Base-by-base conservation (phyloP, 2,797 vertebrate genomes). In the Myotis planiceps region DNA sequence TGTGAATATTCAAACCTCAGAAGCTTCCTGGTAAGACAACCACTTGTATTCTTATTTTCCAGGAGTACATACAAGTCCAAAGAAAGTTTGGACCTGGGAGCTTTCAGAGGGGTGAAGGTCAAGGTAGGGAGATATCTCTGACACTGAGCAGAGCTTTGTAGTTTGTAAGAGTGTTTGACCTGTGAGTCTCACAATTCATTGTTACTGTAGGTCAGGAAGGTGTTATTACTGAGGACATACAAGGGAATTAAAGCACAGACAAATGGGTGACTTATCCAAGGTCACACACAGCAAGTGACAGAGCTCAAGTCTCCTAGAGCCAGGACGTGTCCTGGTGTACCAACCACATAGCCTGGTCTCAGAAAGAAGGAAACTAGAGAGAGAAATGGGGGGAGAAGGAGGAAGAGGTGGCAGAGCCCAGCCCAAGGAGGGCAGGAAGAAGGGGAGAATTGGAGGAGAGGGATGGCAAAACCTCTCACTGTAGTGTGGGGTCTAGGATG, bases 211-310 rank as follows among this genome's bases (percentile, higher is more conserved):
- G 72, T 49, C 71, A 74, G 83, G 60, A 83, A 84, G 45, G 37
- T 68, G 76, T 69, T 86, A 29, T 68, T 63, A 51, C 2, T 37
- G 12, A n/a, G 18, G 79, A 86, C 49, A 68, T 47, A 49, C 7
- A n/a, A 82, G 65, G 75, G 55, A 80, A 78, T 85, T 68, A 66
- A 84, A 93, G 58, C 80, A 42, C 49, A 55, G 60, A 90, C 79
- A 93, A 47, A 76, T 13, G 29, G 55, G 32, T 78, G 90, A 93
- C 37, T 79, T 81, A 89, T 47, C 84, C 90, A 80, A 93, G 83
- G 71, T 93, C 95, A 95, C 90, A 95, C 90, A 65, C 1, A 58
- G 34, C 71, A 66, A 94, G 37, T 15, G 34, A 42, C 93, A 76
- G 84, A 94, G 49, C 76, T 32, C 83, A 13, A 27, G 19, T 53